Base-by-base conservation (phyloP, 2,113 vertebrate species). In the Myrmecophaga tridactyla region DNA sequence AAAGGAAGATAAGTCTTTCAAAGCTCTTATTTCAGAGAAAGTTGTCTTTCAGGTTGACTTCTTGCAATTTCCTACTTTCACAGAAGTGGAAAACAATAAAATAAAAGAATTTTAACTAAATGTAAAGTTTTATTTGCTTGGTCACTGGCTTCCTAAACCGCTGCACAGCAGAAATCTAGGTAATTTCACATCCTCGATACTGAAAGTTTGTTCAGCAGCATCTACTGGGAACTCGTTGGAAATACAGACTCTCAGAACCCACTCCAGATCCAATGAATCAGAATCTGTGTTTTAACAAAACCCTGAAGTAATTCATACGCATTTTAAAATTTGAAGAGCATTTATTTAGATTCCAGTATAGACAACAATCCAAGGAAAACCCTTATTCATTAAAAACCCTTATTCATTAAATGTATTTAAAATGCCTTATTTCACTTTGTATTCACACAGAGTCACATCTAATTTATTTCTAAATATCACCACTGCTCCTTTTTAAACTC, bases 401-500 rank as follows among this genome's bases (percentile, higher is more conserved):
- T 72, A 58, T 15, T n/a, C 25, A 53, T 39, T 43, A 69, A 46
- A 18, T 36, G 29, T 48, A 36, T 58, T 95, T 58, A 20, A 91
- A 84, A 63, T 34, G 4, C 69, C 78, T 62, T 56, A 20, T 13
- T 81, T 90, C 31, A 34, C 31, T 94, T 58, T 76, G 20, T n/a
- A 81, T 72, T 62, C 29, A 78, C 27, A 88, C 27, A 76, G 13
- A 78, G 86, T 90, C 39, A 78, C 43, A 81, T 76, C 43, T 90
- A 76, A 84, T 90, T 94, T 94, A 77, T 65, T 76, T 92, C 43
- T 62, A 72, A 87, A 92, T 87, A 90, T 88, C 70, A 85, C 51
- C 43, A 72, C 43, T 43, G 75, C 18, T 90, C 29, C 70, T 75
- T 94, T 63, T 56, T 62, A 83, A 95, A 72, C 3, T 41, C 41